Base-by-base conservation (phyloP, 2,797 vertebrate genomes). In the Scyliorhinus canicula region DNA sequence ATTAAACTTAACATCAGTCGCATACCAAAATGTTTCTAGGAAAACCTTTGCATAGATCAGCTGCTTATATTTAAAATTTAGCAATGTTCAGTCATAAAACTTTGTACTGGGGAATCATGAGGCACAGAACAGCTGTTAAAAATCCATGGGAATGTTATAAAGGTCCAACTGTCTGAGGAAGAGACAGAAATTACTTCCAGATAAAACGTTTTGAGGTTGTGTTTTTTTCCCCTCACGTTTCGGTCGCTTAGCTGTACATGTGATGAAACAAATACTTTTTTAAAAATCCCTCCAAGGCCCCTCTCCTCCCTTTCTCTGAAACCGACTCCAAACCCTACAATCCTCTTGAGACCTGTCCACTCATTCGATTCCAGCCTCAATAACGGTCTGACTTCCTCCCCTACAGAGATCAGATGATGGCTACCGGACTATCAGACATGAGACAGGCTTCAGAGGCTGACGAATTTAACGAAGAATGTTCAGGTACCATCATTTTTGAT, bases 391-490 rank as follows among this genome's bases (percentile, higher is more conserved):
- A 2, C 60, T 44, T 96, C 85, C 40, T 95, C 4, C 97, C 98
- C 97, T 1, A n/a, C 96, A 98, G 98, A 96, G 97, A 98, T 95
- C 96, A 95, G 95, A 97, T 97, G 96, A 98, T 98, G 98, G 98
- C 98, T 91, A 97, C 97, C 0, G 97, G 96, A 96, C 95, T 97
- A 95, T 95, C 97, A 95, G 98, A 97, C 14, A 96, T 96, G 96
- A 96, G 95, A 90, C 95, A 96, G 95, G 96, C 96, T 95, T 96
- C 97, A 95, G 98, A 98, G 96, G 95, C 96, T n/a, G 96, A 97
- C 95, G 98, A 98, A 55, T 90, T 94, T 5, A 95, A 95, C 0
- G 98, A 98, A 93, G 98, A 98, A 86, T 97, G 97, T 95, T 96
- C 98, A 97, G 98, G 98, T 98, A 97, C 97, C n/a, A 95, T 28